Evolutionary conservation across 2,888 invertebrate genomes (phyloP).

Genomic region (Pollenia amentaria): DNA sequence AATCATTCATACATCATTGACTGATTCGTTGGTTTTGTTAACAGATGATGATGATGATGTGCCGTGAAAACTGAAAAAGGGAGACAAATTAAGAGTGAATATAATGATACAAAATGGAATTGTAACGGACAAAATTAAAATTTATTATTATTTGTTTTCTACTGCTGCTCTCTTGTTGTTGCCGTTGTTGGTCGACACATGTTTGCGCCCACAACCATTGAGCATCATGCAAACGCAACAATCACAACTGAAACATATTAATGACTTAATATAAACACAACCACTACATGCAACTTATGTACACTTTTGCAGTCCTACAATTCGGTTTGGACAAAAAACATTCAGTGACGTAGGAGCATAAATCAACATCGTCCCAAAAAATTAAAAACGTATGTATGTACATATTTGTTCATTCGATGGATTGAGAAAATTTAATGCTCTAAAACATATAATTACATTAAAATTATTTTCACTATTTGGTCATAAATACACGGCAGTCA

Average conservation of each 20-base stretch:
- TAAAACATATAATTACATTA: no score
- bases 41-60: slow-evolving; percentile 53
- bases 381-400: no score
- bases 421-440: no score
- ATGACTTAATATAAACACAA: slow-evolving; percentile 21
- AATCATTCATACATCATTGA: slow-evolving; percentile 38
- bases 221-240: not conserved
- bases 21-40: slow-evolving; percentile 41
- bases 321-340: no score
- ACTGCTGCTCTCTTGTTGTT: not conserved
- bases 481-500: no score
- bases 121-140: slow-evolving; percentile 45
- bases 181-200: slow-evolving; percentile 28
- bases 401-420: no score
- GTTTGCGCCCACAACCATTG: not conserved
- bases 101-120: slow-evolving; percentile 41
- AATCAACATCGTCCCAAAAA: no score
- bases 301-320: no score
- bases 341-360: no score
- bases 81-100: not conserved
- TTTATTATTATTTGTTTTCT: slow-evolving; percentile 52
- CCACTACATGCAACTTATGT: slow-evolving; percentile 17
- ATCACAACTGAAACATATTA: no score
- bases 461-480: no score
- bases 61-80: slow-evolving; percentile 24